Base-by-base conservation (phyloP, 1,140 invertebrate genomes). In the Pemphigus obesinymphae region DNA sequence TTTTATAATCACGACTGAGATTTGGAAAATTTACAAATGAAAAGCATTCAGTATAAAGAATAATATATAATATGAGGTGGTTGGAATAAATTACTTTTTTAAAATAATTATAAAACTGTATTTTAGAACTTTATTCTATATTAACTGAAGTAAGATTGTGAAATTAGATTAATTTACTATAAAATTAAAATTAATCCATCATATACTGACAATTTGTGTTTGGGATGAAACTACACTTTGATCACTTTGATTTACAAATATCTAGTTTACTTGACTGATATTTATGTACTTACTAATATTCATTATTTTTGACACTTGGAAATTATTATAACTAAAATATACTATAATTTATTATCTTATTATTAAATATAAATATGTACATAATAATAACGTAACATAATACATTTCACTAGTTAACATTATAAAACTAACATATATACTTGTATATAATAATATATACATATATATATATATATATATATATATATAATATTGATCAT, bases 401-500 rank as follows among this genome's bases (percentile, higher is more conserved):
- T 50, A 50, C 43, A 73, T 31, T 73, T 73, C 3, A 31, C 26
- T 50, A 73, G 70, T 73, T 63, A 73, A 73, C 43, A 73, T 72
- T 72, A 72, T 50, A 73, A 73, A 48, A 26, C 43, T 31, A 50
- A 72, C 34, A 45, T 45, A 43, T 45, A 29, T 68, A 66, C 10
- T n/a, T 66, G 37, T 34, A 63, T 34, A 31, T 63, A 63, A 2
- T n/a, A 31, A 63, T 20, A 63, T 20, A 63, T n/a, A n/a, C n/a
- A n/a, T n/a, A n/a, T n/a, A n/a, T n/a, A n/a, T n/a, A n/a, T n/a
- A n/a, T n/a, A 66, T 66, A 23, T 50, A 73, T 73, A 48, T 50
- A 50, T 31, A 29, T 29, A 10, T 48, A 48, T 73, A 17, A 48
- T n/a, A n/a, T n/a, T n/a, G n/a, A n/a, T n/a, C n/a, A n/a, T 11